Percentiles rank a stretch among this genome's conserved stretches.
Conservation (phyloP, 2,888 invertebrate species). For the Silvanus unidentatus region DNA sequence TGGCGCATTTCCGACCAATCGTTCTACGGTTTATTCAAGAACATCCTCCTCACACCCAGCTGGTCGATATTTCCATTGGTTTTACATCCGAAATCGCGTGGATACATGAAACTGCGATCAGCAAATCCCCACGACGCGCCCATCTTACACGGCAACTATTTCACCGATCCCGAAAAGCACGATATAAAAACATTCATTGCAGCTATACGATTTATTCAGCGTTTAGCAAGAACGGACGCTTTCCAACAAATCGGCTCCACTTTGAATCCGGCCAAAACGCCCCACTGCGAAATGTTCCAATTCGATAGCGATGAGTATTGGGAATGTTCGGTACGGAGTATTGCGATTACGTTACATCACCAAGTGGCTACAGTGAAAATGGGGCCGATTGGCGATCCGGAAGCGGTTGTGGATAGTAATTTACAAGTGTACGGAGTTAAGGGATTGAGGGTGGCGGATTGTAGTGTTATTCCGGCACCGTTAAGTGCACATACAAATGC, state of each 20-base stretch:
- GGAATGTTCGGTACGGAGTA: constrained; percentile 56
- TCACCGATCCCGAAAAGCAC: constrained; percentile 46
- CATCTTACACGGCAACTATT: constrained; percentile 55
- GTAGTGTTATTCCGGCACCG: constrained; percentile 62
- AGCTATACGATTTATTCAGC: constrained; percentile 49
- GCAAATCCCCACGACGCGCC: constrained; percentile 55
- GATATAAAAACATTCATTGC: constrained; percentile 48
- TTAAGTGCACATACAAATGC: constrained; percentile 63
- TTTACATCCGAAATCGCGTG: constrained; percentile 52
- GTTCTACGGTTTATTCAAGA: not conserved
- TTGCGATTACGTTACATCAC: constrained; percentile 55
- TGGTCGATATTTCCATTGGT: constrained; percentile 52
- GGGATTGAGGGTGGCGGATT: constrained; percentile 60
- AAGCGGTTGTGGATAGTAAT: constrained; percentile 48
- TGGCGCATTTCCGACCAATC: constrained; percentile 17
- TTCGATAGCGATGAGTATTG: constrained; percentile 60
- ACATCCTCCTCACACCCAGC: constrained; percentile 35
- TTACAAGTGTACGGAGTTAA: constrained; percentile 53
- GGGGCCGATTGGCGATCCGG: constrained; percentile 49
- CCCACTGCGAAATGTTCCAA: constrained; percentile 49
- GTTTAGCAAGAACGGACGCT: constrained; percentile 45
- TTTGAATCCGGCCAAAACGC: constrained; percentile 51
- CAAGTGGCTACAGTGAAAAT: constrained; percentile 53
- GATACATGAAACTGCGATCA: constrained; percentile 48
- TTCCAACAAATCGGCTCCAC: constrained; percentile 54